Evolutionary conservation across 2,888 invertebrate genomes (phyloP).

Genomic region (Xanthia togata): DNA sequence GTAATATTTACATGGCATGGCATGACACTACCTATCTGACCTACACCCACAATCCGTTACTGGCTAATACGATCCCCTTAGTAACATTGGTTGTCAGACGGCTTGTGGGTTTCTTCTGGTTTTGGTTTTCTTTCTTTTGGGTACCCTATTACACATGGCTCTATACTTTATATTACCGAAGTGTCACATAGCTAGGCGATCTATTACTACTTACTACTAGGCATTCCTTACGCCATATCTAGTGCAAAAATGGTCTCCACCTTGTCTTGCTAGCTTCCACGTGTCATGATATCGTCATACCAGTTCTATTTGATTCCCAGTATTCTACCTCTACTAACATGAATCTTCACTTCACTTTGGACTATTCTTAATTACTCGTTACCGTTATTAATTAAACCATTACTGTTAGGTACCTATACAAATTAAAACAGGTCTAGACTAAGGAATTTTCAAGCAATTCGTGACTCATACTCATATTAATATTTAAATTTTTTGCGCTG

Average conservation of each 20-base stretch:
- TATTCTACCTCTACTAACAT: not conserved
- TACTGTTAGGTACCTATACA: not conserved
- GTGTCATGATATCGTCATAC: not conserved
- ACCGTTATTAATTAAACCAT: constrained; percentile 15
- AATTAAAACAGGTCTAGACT: constrained; percentile 19
- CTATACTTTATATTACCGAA: not conserved
- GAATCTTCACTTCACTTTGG: not conserved
- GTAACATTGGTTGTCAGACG: not conserved
- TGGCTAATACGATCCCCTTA: not conserved
- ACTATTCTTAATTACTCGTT: not conserved
- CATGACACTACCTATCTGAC: not conserved
- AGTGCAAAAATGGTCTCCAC: not conserved
- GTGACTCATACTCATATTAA: not conserved
- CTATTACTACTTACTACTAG: not conserved
- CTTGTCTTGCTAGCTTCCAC: not conserved
- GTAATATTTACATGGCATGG: no score
- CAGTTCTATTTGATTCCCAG: not conserved
- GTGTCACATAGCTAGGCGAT: not conserved
- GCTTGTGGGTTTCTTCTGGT: no score
- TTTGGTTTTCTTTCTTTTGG: no score
- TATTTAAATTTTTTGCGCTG: constrained; percentile 16
- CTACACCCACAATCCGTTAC: not conserved
- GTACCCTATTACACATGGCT: no score
- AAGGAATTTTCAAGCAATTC: not conserved
- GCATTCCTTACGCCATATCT: not conserved